Base-by-base conservation (phyloP, 1,140 invertebrate species). In the Drosophila elegans region DNA sequence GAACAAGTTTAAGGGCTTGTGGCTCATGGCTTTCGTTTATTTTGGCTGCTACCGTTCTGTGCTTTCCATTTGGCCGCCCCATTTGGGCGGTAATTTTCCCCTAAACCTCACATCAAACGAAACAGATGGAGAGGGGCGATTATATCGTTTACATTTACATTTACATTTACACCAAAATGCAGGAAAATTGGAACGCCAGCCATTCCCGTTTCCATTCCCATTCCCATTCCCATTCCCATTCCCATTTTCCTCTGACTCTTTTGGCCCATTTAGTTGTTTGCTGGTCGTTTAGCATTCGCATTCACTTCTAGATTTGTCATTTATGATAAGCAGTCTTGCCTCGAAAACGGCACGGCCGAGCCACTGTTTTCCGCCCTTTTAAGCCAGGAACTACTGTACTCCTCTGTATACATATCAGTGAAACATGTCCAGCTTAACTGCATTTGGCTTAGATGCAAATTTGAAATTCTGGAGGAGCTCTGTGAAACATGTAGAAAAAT, bases 71-170 rank as follows among this genome's bases (percentile, higher is more conserved):
- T 32, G 36, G 21, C 12, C 4, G 7, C 29, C 57, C 48, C n/a
- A 42, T 16, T 64, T 32, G 59, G 42, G 25, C n/a, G 32, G 59
- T 42, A 39, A 68, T 41, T 62, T 68, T 55, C n/a, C 16, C 46
- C 4, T 3, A 9, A 12, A 29, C 5, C 46, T 29, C 29, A 51
- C 29, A 38, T 29, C 68, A 13, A 49, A 44, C 49, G 16, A 56
- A 21, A 11, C 51, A 83, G 76, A 83, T 84, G 67, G 77, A 74
- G 59, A 55, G 66, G 4, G n/a, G 72, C 71, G 80, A 83, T 83
- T 83, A 84, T 84, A 76, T 84, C 77, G 80, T 76, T 83, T 84
- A 72, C 80, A 80, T 84, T 83, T 84, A 72, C 80, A 80, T 84
- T 83, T 84, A 71, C 67, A 71, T 71, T 71, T 71, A 83, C 80